These are phyloP conservation scores for Aspiorhynchus laticeps DNA, from an alignment of 2,113 vertebrate species.

Conservation along the genomic window DNA sequence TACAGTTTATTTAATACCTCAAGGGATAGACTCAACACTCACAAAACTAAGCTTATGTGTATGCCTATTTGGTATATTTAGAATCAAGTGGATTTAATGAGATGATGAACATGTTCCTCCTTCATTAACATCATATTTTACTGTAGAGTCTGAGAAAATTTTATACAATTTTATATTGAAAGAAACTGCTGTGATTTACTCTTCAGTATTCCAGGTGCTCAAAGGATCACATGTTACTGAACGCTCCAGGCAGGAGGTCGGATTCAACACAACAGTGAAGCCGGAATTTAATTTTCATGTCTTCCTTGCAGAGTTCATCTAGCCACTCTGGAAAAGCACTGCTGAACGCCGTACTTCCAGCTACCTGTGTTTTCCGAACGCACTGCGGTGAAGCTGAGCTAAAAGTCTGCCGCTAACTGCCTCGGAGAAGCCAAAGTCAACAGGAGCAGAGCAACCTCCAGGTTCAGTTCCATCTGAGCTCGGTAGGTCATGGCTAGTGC, in stretches of 20 bases:
- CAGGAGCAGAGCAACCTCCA: constrained; percentile 46
- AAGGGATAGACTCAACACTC: constrained; percentile 17
- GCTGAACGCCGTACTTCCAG: constrained; percentile 7
- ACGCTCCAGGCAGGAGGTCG: background rate
- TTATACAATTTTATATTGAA: constrained; percentile 8
- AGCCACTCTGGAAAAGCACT: constrained; percentile 25
- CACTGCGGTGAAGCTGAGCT: constrained; percentile 13
- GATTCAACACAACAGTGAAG: constrained; percentile 27
- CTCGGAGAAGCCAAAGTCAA: constrained; percentile 63
- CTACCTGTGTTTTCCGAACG: constrained; percentile 49
- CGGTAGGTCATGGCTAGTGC: constrained; percentile 54
- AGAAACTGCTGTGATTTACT: constrained; percentile 65
- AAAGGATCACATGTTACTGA: background rate
- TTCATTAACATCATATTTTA: background rate
- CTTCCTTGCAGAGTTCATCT: constrained; percentile 40
- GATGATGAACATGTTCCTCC: background rate
- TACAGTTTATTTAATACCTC: constrained; percentile 28
- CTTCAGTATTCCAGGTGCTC: constrained; percentile 30
- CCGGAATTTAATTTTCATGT: constrained; percentile 43
- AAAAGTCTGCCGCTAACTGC: constrained; percentile 48
- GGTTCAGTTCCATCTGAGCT: constrained; percentile 56
- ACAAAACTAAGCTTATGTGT: constrained; percentile 12
- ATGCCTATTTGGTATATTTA: constrained; percentile 13
- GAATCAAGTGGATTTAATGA: background rate
- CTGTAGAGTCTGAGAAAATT: background rate